Percentiles rank a stretch among this genome's conserved stretches.
These are phyloP conservation scores for Rhinolophus sinicus DNA, from an alignment of 2,113 vertebrate genomes.

Conservation along the genomic window DNA sequence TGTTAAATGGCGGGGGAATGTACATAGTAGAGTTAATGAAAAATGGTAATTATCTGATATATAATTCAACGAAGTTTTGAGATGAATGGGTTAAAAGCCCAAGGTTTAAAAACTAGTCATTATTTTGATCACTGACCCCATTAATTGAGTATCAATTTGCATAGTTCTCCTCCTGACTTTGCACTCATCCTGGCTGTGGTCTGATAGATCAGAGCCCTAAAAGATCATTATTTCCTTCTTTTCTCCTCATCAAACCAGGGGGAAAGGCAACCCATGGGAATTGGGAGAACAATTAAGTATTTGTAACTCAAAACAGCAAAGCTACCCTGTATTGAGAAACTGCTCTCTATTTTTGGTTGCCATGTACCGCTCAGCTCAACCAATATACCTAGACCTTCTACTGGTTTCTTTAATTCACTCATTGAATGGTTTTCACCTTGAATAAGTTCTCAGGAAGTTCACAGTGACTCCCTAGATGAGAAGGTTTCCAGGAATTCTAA, in stretches of 20 bases:
- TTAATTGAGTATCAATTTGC: background rate
- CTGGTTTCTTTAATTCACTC: background rate
- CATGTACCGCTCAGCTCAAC: background rate
- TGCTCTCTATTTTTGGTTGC: background rate
- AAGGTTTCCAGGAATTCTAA: background rate
- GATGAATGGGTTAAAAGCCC: background rate
- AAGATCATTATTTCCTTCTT: background rate
- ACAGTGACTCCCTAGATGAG: background rate
- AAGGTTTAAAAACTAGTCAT: conserved; percentile 7
- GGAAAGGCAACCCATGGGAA: background rate
- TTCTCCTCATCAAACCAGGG: background rate
- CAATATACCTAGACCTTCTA: background rate
- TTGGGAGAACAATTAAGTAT: background rate
- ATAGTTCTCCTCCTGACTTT: background rate
- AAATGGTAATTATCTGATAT: background rate
- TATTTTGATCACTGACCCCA: conserved; percentile 21
- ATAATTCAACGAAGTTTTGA: background rate
- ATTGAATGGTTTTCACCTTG: background rate
- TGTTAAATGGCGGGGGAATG: background rate
- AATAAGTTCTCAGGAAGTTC: background rate
- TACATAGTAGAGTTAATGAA: background rate
- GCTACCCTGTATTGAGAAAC: background rate
- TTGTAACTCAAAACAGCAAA: background rate
- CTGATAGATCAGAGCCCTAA: background rate
- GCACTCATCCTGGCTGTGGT: background rate